phyloP scores from a whole-genome alignment of 2,797 vertebrate species.

The Pteropus rufus region DNA sequence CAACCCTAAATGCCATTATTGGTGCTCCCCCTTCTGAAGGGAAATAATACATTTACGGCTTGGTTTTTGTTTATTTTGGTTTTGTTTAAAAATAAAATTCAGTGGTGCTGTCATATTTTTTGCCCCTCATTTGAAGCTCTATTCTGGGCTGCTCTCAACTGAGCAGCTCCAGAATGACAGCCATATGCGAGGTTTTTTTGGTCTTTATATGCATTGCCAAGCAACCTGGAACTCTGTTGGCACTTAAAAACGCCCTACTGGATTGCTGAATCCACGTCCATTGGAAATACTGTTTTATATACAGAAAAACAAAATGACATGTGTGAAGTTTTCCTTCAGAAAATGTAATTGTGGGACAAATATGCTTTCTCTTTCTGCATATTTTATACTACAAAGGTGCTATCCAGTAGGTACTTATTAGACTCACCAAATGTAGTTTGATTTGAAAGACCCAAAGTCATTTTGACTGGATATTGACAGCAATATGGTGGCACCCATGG shows the following conservation, averaged over 20 bases:
- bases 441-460: not conserved
- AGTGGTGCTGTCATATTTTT: constrained; percentile 75
- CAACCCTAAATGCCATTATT: constrained; percentile 61
- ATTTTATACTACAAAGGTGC: not conserved
- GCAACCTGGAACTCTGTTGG: constrained; percentile 69
- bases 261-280: constrained; percentile 64
- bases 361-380: not conserved
- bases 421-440: not conserved
- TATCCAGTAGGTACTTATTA: not conserved
- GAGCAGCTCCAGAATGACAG: constrained; percentile 74
- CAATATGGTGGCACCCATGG: not conserved
- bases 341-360: constrained; percentile 23
- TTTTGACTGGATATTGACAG: not conserved
- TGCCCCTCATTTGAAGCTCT: constrained; percentile 70
- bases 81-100: constrained; percentile 76
- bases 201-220: constrained; percentile 76
- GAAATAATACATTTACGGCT: constrained; percentile 80
- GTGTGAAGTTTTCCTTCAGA: constrained; percentile 62
- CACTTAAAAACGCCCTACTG: constrained; percentile 77
- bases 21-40: constrained; percentile 64
- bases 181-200: constrained; percentile 75
- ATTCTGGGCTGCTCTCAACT: constrained; percentile 76
- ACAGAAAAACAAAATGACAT: constrained; percentile 50
- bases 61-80: constrained; percentile 81
- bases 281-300: not conserved